Percentiles rank a stretch among this genome's conserved stretches.
These are phyloP conservation scores for Malacosoma neustria DNA, from an alignment of 2,888 invertebrate species.

Conservation along the genomic window DNA sequence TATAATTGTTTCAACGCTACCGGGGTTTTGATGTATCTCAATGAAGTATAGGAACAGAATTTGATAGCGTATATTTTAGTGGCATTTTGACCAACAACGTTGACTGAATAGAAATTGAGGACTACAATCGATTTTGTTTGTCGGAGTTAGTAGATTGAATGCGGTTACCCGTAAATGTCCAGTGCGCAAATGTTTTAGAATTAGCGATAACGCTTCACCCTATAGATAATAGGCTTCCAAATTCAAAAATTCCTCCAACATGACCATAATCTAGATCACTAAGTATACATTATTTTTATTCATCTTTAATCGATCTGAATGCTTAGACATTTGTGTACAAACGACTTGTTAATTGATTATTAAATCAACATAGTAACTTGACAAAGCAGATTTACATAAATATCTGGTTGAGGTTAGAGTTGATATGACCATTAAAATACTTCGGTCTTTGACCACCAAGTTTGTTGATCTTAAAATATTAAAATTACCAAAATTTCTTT, in stretches of 20 bases:
- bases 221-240: no score
- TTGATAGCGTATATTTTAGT: background rate
- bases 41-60: background rate
- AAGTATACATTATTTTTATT: no score
- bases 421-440: no score
- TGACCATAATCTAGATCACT: no score
- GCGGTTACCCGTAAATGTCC: background rate
- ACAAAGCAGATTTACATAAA: background rate
- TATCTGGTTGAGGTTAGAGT: background rate
- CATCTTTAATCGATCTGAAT: no score
- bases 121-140: background rate
- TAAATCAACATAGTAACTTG: background rate
- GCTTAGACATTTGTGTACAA: no score
- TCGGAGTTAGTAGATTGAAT: background rate
- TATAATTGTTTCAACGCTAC: slow-evolving; percentile 1
- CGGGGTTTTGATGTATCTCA: slow-evolving; percentile 1
- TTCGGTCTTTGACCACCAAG: no score
- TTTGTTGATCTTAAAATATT: no score
- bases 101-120: background rate
- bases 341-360: background rate
- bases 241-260: no score
- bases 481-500: no score
- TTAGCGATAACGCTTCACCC: no score
- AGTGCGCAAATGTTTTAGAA: background rate
- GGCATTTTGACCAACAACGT: background rate